These are phyloP conservation scores for Desmodus rotundus DNA, from an alignment of 2,113 vertebrate genomes.

Conservation along the genomic window DNA sequence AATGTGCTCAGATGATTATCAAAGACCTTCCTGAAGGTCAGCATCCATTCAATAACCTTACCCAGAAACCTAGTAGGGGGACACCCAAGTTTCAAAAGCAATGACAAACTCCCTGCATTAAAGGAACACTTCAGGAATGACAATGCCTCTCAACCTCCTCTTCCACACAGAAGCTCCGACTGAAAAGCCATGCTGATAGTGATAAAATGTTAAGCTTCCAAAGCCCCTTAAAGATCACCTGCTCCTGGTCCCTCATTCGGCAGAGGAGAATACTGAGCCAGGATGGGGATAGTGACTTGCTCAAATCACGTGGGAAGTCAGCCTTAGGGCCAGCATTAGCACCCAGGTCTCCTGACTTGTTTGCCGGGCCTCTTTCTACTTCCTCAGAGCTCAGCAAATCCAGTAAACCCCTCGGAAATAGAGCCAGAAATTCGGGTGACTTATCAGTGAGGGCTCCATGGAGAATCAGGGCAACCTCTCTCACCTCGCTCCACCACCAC, in stretches of 20 bases:
- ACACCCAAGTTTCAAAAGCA: background rate
- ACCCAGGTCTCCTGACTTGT: background rate
- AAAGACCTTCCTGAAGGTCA: background rate
- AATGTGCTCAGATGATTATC: background rate
- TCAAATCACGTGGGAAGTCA: background rate
- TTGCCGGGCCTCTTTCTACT: background rate
- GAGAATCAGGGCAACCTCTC: background rate
- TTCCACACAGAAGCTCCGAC: background rate
- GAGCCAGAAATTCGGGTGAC: background rate
- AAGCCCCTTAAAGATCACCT: background rate
- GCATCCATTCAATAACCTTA: background rate
- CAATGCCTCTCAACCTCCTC: background rate
- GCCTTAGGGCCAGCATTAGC: background rate
- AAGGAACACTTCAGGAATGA: background rate
- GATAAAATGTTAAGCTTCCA: background rate
- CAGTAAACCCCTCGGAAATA: background rate
- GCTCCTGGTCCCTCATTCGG: background rate
- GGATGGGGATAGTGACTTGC: background rate
- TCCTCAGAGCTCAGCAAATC: background rate
- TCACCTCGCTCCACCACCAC: background rate
- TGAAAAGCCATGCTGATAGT: background rate
- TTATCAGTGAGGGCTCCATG: background rate
- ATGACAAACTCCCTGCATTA: background rate
- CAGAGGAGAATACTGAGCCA: background rate
- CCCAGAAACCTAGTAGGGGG: background rate